Percentiles rank a stretch among this genome's conserved stretches.
phyloP scores from a whole-genome alignment of 2,888 invertebrate species.

The Campoletis raptor region DNA sequence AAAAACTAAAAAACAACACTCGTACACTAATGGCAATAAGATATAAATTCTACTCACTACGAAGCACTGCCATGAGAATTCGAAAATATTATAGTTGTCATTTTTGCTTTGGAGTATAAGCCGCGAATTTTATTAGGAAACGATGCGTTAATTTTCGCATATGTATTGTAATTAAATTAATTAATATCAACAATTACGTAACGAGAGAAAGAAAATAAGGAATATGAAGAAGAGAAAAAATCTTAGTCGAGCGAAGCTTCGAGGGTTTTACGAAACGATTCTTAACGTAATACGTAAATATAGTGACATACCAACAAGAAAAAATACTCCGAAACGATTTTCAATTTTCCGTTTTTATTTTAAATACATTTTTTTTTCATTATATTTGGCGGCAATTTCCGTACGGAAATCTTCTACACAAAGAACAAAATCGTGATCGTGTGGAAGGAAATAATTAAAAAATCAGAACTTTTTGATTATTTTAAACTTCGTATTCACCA shows the following conservation, averaged over 20 bases:
- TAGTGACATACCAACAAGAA: background rate
- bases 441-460: background rate
- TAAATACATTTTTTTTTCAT: background rate
- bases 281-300: constrained; percentile 46
- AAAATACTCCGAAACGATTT: background rate
- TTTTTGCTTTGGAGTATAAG: constrained; percentile 78
- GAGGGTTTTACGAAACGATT: constrained; percentile 56
- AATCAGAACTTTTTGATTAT: background rate
- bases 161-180: constrained; percentile 43
- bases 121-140: constrained; percentile 67
- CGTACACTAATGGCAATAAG: constrained; percentile 78
- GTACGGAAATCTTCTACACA: background rate
- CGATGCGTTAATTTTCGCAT: constrained; percentile 42
- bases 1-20: constrained; percentile 56
- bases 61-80: constrained; percentile 82
- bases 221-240: constrained; percentile 9
- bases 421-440: background rate
- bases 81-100: constrained; percentile 70
- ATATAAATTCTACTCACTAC: constrained; percentile 78
- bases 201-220: background rate
- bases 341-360: background rate
- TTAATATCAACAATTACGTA: constrained; percentile 35
- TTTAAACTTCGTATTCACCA: background rate
- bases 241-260: constrained; percentile 24
- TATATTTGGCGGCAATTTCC: background rate